Base-by-base conservation (phyloP, 1,140 invertebrate species). In the Drosophila arawakana region DNA sequence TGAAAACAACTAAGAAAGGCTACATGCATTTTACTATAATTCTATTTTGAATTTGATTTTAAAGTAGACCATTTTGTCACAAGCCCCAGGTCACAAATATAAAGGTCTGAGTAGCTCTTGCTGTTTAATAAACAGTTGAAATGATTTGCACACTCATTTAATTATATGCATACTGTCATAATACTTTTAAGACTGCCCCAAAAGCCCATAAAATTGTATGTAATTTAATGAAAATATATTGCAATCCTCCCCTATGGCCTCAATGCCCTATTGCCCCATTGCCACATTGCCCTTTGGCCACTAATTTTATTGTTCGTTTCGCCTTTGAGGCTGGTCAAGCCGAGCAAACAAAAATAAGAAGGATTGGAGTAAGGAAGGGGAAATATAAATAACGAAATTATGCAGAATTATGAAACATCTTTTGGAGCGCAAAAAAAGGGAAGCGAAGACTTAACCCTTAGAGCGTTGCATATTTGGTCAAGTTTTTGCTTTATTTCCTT, bases 171-270 rank as follows among this genome's bases (percentile, higher is more conserved):
- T 35, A 43, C 61, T 67, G 52, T 58, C 67, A 84, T 83, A 84
- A 80, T 80, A 50, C 44, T 75, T 80, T 76, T 67, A 59, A 54
- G 55, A 47, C 61, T 55, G 43, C 13, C 50, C 43, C 35, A 37
- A 78, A 76, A 68, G 54, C 49, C 76, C 66, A 86, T 86, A 81
- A 82, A 82, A 88, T 76, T 76, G 69, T 69, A 72, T 74, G 47
- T 62, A 57, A 83, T 88, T 86, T 86, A 86, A 86, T 86, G 83
- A 88, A 86, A 86, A 86, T 86, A 88, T 86, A 86, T 83, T 86
- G 73, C 75, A 47, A 67, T 41, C 13, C 65, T 35, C 18, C 43
- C 25, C 61, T 30, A 9, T 37, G 72, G 63, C 46, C 15, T n/a
- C 9, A 1, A 0, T 10, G 3, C 0, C 54, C 49, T 68, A 68